A percentile compares a stretch with the other conserved stretches of the same genome.
These are phyloP conservation scores for Cladopsammia gracilis DNA, from an alignment of 64 coral and sea anemone species.

Conservation along the genomic window DNA sequence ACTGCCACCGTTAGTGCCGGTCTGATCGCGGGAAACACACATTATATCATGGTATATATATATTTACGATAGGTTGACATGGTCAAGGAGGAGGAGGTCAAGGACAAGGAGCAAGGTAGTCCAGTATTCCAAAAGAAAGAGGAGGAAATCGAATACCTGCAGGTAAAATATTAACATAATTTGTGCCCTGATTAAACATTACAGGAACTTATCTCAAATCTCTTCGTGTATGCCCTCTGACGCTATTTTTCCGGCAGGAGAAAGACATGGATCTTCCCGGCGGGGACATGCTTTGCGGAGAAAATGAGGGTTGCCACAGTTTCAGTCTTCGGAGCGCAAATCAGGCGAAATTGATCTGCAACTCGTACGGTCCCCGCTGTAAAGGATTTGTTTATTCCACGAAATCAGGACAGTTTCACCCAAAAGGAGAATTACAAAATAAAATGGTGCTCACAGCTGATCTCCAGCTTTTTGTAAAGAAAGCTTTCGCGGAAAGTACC, in stretches of 20 bases:
- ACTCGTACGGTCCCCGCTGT: slow-evolving; percentile 40
- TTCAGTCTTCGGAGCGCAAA: background rate
- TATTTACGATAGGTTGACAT: too few species aligned
- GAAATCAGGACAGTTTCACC: slow-evolving; percentile 15
- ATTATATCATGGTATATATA: too few species aligned
- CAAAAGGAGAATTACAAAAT: slow-evolving; percentile 32
- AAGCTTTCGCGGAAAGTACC: background rate
- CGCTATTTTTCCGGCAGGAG: background rate
- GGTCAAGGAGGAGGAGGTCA: too few species aligned
- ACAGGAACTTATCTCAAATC: background rate
- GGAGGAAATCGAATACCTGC: too few species aligned
- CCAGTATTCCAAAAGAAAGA: too few species aligned
- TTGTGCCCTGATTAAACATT: background rate
- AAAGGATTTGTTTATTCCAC: slow-evolving; percentile 67
- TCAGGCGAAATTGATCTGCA: slow-evolving; percentile 36
- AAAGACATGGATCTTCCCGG: slow-evolving; percentile 45
- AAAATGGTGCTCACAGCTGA: slow-evolving; percentile 31
- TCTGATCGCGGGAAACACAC: too few species aligned
- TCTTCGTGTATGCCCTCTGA: background rate
- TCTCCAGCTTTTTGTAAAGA: slow-evolving; percentile 28
- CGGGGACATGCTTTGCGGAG: slow-evolving; percentile 36
- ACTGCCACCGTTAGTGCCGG: too few species aligned
- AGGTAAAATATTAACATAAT: too few species aligned
- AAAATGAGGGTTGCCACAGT: slow-evolving; percentile 19
- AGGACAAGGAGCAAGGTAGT: too few species aligned